A percentile compares a stretch with the other conserved stretches of the same genome.
Conservation (phyloP, 2,113 vertebrate species). For the Heloderma charlesbogerti region DNA sequence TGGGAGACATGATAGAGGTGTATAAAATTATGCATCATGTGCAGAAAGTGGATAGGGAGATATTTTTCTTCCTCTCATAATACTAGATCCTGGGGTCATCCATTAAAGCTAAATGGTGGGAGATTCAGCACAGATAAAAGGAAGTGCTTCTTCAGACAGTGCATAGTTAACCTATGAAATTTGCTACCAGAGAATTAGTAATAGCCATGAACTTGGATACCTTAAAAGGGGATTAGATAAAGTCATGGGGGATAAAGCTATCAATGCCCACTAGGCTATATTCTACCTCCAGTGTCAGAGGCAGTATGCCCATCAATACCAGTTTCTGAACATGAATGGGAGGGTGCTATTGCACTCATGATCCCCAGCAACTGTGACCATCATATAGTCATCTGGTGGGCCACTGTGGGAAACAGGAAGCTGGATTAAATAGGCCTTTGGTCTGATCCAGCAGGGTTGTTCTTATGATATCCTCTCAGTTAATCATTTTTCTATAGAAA, state of each 20-base stretch:
- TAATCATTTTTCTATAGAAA: neutral
- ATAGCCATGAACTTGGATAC: neutral
- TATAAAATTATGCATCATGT: neutral
- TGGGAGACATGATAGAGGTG: neutral
- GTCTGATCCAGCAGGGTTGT: neutral
- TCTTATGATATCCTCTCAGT: neutral
- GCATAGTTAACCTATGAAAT: neutral
- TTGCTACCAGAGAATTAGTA: neutral
- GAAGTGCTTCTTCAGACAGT: neutral
- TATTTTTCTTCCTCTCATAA: neutral
- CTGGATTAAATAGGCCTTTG: neutral
- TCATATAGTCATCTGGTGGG: neutral
- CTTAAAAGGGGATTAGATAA: neutral
- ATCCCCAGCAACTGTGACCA: neutral
- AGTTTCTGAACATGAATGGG: neutral
- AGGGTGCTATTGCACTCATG: neutral
- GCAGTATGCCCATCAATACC: neutral
- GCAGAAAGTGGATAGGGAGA: neutral
- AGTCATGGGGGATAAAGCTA: neutral
- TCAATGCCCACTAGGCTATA: neutral
- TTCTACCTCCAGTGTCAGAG: neutral
- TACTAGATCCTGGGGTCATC: neutral
- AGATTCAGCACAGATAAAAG: neutral
- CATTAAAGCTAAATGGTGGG: neutral
- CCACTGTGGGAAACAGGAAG: neutral